Evolutionary conservation across 2,888 invertebrate species (phyloP).

Genomic region (Cheilosia soror): DNA sequence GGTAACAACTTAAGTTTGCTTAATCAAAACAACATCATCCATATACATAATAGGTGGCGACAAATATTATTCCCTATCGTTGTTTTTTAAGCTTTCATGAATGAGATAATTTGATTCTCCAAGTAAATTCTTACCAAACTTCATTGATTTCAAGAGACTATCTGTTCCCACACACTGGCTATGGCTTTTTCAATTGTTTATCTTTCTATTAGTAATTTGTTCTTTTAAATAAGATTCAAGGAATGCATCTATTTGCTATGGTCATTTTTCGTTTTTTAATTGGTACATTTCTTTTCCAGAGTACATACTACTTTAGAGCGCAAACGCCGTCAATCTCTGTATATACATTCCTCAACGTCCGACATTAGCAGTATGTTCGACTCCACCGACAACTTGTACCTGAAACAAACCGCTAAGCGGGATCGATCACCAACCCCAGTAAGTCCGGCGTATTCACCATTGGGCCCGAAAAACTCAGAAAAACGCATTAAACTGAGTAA

Average conservation of each 20-base stretch:
- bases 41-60: too few species aligned
- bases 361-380: slow-evolving; percentile 81
- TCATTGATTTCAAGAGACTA: too few species aligned
- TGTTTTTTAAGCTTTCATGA: too few species aligned
- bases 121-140: too few species aligned
- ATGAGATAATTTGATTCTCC: too few species aligned
- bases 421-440: slow-evolving; percentile 81
- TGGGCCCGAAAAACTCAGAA: slow-evolving; percentile 75
- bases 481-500: slow-evolving; percentile 80
- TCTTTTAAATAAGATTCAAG: background rate
- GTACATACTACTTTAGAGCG: slow-evolving; percentile 62
- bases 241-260: background rate
- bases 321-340: slow-evolving; percentile 77
- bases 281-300: slow-evolving; percentile 15
- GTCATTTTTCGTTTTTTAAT: background rate
- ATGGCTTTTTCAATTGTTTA: too few species aligned
- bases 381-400: slow-evolving; percentile 79
- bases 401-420: slow-evolving; percentile 78
- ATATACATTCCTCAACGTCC: slow-evolving; percentile 76
- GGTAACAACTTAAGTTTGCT: too few species aligned
- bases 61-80: too few species aligned
- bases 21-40: too few species aligned
- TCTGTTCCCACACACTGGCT: too few species aligned
- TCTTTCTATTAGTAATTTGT: too few species aligned
- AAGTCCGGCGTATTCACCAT: slow-evolving; percentile 81